A percentile compares a stretch with the other conserved stretches of the same genome.
Evolutionary conservation across 2,888 invertebrate species (phyloP).

Genomic region (Elmis aenea): DNA sequence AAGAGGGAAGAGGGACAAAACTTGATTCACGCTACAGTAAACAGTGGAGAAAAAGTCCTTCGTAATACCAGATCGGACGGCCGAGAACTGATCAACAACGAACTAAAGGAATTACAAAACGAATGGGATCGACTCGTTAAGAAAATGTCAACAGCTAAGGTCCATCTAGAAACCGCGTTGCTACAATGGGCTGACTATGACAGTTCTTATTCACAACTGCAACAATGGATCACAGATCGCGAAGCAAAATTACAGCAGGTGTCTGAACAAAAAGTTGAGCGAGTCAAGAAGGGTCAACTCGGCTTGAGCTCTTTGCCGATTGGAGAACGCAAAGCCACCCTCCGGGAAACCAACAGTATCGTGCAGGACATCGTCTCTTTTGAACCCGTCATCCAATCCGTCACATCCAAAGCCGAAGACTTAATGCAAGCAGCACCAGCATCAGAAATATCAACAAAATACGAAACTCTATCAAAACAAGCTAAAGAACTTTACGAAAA

Average conservation of each 20-base stretch:
- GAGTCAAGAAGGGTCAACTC: constrained; percentile 70
- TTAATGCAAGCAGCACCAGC: constrained; percentile 87
- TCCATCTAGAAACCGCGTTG: constrained; percentile 82
- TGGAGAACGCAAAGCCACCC: constrained; percentile 82
- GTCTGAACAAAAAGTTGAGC: constrained; percentile 76
- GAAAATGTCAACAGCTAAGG: constrained; percentile 88
- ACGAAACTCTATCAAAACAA: constrained; percentile 83
- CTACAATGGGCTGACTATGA: constrained; percentile 96
- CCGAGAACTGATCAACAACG: constrained; percentile 77
- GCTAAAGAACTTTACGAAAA: constrained; percentile 85
- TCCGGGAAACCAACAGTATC: constrained; percentile 88
- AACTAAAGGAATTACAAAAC: constrained; percentile 82
- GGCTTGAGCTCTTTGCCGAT: constrained; percentile 75
- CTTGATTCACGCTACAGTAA: constrained; percentile 79
- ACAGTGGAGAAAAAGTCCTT: constrained; percentile 84
- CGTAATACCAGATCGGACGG: constrained; percentile 86
- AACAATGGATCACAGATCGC: constrained; percentile 91
- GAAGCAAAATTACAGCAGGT: constrained; percentile 90
- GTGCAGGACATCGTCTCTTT: constrained; percentile 95
- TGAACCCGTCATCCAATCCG: constrained; percentile 95
- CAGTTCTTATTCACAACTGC: constrained; percentile 85
- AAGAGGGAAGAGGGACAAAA: constrained; percentile 84
- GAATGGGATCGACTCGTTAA: constrained; percentile 91
- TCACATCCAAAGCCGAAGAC: constrained; percentile 88
- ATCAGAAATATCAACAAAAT: constrained; percentile 86